Percentiles rank a stretch among this genome's conserved stretches.
These are phyloP conservation scores for Lottia gigantea DNA, from an alignment of 2,888 invertebrate genomes.

Conservation along the genomic window DNA sequence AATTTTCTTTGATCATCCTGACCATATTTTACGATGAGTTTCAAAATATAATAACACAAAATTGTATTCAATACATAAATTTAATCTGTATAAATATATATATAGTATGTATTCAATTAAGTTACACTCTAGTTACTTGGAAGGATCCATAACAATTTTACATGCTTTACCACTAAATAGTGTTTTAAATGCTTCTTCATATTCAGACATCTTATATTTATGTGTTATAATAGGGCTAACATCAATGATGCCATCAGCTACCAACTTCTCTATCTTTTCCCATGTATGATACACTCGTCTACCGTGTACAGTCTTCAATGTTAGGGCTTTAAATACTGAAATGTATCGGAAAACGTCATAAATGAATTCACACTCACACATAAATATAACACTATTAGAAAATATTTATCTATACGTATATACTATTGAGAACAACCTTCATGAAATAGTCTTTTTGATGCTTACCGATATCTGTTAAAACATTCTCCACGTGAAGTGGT, in stretches of 20 bases:
- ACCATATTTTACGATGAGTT: too few species aligned
- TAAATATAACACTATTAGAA: not conserved
- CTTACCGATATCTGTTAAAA: slow-evolving; percentile 57
- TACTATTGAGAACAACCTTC: too few species aligned
- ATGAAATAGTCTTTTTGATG: too few species aligned
- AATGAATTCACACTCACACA: too few species aligned
- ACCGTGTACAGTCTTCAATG: slow-evolving; percentile 58
- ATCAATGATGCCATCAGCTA: slow-evolving; percentile 52
- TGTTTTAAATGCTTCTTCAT: slow-evolving; percentile 57
- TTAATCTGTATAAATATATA: too few species aligned
- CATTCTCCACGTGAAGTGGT: slow-evolving; percentile 59
- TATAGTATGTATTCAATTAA: too few species aligned
- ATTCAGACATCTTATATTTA: slow-evolving; percentile 56
- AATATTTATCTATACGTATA: not conserved
- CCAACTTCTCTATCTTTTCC: slow-evolving; percentile 53
- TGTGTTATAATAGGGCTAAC: slow-evolving; percentile 54
- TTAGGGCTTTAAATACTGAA: slow-evolving; percentile 60
- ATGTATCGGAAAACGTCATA: slow-evolving; percentile 12
- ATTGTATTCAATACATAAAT: too few species aligned
- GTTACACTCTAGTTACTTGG: slow-evolving; percentile 15
- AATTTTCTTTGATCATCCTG: too few species aligned
- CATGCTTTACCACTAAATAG: slow-evolving; percentile 57
- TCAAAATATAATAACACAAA: too few species aligned
- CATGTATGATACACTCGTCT: slow-evolving; percentile 61
- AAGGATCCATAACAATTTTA: slow-evolving; percentile 59